A percentile compares a stretch with the other conserved stretches of the same genome.
Conservation (phyloP, 2,113 vertebrate genomes). For the Smithornis capensis region DNA sequence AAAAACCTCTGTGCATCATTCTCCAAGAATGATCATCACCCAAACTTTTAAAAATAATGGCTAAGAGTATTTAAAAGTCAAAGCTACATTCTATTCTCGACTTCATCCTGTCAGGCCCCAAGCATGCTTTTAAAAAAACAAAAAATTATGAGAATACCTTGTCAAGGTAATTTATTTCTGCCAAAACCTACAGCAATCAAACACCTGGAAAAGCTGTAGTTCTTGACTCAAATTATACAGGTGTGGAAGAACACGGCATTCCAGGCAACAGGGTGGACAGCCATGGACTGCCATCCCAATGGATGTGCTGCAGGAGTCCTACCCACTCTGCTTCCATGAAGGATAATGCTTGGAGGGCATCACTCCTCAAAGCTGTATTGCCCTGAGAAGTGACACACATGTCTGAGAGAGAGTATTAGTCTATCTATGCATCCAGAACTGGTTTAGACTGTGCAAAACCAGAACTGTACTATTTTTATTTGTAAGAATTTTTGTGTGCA, state of each 20-base stretch:
- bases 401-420: not conserved
- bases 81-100: not conserved
- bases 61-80: not conserved
- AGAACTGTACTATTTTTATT: not conserved
- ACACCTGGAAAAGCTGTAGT: not conserved
- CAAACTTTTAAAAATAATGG: not conserved
- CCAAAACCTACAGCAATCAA: not conserved
- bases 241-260: not conserved
- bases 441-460: not conserved
- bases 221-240: not conserved
- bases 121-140: not conserved
- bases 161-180: not conserved
- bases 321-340: not conserved
- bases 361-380: not conserved
- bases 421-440: not conserved
- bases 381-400: not conserved
- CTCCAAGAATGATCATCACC: not conserved
- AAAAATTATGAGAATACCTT: rapidly evolving
- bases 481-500: not conserved
- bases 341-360: not conserved
- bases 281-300: not conserved
- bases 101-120: not conserved
- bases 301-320: rapidly evolving
- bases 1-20: not conserved
- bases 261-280: not conserved